phyloP scores from a whole-genome alignment of 2,797 vertebrate species.

The Bucorvus abyssinicus region DNA sequence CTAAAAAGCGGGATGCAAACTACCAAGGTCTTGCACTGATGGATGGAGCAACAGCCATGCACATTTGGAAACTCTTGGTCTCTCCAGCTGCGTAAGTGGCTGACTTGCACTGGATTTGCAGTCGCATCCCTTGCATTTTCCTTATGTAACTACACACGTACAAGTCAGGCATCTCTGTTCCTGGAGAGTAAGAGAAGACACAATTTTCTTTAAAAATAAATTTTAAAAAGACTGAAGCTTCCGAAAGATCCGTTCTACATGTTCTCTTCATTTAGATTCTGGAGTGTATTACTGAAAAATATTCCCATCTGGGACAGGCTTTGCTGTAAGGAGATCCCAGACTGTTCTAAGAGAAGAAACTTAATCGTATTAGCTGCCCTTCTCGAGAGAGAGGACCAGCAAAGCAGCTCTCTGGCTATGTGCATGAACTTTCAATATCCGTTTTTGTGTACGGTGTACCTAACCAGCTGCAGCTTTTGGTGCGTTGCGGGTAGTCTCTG shows the following conservation, averaged over 20 bases:
- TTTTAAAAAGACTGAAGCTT: neutral
- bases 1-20: neutral
- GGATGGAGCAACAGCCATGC: neutral
- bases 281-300: neutral
- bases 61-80: neutral
- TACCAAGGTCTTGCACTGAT: neutral
- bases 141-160: neutral
- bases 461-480: neutral
- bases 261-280: neutral
- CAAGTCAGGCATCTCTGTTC: neutral
- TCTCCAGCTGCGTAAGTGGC: neutral
- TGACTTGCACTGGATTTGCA: neutral
- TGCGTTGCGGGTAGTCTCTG: neutral
- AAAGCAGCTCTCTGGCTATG: fast-evolving
- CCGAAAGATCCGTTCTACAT: neutral
- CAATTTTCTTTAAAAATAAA: neutral
- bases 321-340: neutral
- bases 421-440: neutral
- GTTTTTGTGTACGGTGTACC: neutral
- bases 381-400: neutral
- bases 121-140: neutral
- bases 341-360: neutral
- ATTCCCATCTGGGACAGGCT: neutral
- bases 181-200: neutral
- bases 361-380: neutral